Conservation (phyloP, 2,888 invertebrate genomes). For the Thereva unica region DNA sequence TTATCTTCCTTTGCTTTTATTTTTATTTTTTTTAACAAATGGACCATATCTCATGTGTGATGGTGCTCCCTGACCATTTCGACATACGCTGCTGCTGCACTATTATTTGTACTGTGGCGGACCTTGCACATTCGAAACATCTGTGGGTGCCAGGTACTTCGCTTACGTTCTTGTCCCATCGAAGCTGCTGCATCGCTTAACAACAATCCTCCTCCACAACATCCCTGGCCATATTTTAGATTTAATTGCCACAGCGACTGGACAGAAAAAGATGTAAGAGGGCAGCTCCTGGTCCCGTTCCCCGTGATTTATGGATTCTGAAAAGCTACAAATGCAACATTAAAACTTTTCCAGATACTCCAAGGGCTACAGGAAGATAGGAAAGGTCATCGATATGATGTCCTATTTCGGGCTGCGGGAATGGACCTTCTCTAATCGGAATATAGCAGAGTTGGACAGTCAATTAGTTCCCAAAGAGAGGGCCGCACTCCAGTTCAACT, state of each 20-base stretch:
- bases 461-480: constrained; percentile 49
- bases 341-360: constrained; percentile 48
- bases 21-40: constrained; percentile 22
- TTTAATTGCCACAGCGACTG: constrained; percentile 56
- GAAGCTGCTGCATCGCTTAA: constrained; percentile 56
- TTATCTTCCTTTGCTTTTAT: constrained; percentile 29
- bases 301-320: constrained; percentile 23
- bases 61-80: constrained; percentile 18
- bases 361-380: constrained; percentile 55
- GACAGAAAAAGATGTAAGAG: constrained; percentile 59
- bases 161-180: constrained; percentile 58
- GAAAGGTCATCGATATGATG: constrained; percentile 58
- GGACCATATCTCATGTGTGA: constrained; percentile 26
- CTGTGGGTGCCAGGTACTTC: constrained; percentile 54
- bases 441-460: constrained; percentile 55
- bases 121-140: neutral
- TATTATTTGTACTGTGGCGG: constrained; percentile 15
- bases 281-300: constrained; percentile 16
- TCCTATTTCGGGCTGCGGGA: constrained; percentile 58
- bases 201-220: constrained; percentile 57
- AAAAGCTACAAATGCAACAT: constrained; percentile 13
- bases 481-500: constrained; percentile 61
- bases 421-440: constrained; percentile 56
- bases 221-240: constrained; percentile 59
- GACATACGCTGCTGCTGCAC: constrained; percentile 27